Percentiles rank a stretch among this genome's conserved stretches.
These are phyloP conservation scores for Lucinisca nassula DNA, from an alignment of 2,888 invertebrate genomes.

Conservation along the genomic window DNA sequence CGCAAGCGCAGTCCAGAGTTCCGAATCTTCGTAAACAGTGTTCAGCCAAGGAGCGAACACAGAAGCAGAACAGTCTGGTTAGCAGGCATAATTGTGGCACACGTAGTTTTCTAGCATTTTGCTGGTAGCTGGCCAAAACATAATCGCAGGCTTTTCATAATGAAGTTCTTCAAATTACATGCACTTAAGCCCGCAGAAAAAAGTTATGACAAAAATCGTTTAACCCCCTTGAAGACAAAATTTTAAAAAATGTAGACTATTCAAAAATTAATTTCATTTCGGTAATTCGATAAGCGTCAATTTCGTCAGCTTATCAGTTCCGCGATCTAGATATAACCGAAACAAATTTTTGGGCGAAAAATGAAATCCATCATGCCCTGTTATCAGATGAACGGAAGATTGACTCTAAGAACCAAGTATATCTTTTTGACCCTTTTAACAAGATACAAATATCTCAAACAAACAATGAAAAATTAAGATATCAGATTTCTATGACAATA, in stretches of 20 bases:
- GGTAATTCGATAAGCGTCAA: conserved; percentile 1
- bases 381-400: not conserved
- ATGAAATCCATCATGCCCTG: not conserved
- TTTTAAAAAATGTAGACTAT: not conserved
- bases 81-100: no score
- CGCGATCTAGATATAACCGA: not conserved
- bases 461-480: conserved; percentile 9
- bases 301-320: not conserved
- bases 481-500: conserved; percentile 26
- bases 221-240: not conserved
- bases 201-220: not conserved
- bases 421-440: not conserved
- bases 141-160: not conserved
- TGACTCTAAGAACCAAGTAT: not conserved
- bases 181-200: not conserved
- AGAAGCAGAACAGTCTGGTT: no score
- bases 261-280: conserved; percentile 6
- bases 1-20: no score
- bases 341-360: not conserved
- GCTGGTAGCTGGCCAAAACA: no score
- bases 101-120: no score
- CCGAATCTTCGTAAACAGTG: no score
- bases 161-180: not conserved
- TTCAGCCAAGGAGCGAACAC: no score
- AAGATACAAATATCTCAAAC: conserved; percentile 9